These are phyloP conservation scores for Gymnoscelis rufifasciata DNA, from an alignment of 2,888 invertebrate species.

Conservation along the genomic window DNA sequence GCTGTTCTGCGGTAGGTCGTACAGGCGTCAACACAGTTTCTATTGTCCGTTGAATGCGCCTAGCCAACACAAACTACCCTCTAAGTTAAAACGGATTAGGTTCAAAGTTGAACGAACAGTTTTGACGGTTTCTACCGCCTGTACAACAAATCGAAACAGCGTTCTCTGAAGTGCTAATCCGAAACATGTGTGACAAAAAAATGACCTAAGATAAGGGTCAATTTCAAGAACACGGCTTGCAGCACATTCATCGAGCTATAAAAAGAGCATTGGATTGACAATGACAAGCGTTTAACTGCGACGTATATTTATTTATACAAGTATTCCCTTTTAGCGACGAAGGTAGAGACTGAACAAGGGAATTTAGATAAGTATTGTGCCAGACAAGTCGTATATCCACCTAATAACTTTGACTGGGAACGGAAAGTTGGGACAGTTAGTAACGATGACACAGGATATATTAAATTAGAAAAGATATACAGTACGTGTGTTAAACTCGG, in stretches of 20 bases:
- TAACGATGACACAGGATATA: slow-evolving; percentile 54
- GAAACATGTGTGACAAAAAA: slow-evolving; percentile 73
- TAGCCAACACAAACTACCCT: background rate
- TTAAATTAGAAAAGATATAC: slow-evolving; percentile 58
- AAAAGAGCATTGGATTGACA: slow-evolving; percentile 72
- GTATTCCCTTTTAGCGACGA: slow-evolving; percentile 75
- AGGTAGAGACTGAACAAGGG: slow-evolving; percentile 64
- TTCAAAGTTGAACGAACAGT: slow-evolving; percentile 32
- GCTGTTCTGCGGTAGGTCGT: slow-evolving; percentile 71
- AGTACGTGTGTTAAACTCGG: slow-evolving; percentile 21
- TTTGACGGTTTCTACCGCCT: slow-evolving; percentile 27
- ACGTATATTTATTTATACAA: slow-evolving; percentile 75
- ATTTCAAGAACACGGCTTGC: slow-evolving; percentile 69
- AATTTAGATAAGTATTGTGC: slow-evolving; percentile 70
- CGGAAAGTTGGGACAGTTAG: slow-evolving; percentile 49
- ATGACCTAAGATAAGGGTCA: slow-evolving; percentile 68
- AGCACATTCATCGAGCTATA: slow-evolving; percentile 60
- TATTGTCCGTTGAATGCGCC: slow-evolving; percentile 26
- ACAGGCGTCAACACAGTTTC: slow-evolving; percentile 32
- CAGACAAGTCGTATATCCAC: slow-evolving; percentile 55
- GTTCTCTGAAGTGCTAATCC: slow-evolving; percentile 75
- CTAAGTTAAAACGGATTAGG: slow-evolving; percentile 22
- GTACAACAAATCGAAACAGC: slow-evolving; percentile 50
- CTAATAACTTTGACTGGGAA: slow-evolving; percentile 60
- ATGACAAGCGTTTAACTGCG: slow-evolving; percentile 74